Evolutionary conservation across 2,797 vertebrate genomes (phyloP), one percentile per base, ranked within the genome.

Genomic region (Margarornis squamiger): DNA sequence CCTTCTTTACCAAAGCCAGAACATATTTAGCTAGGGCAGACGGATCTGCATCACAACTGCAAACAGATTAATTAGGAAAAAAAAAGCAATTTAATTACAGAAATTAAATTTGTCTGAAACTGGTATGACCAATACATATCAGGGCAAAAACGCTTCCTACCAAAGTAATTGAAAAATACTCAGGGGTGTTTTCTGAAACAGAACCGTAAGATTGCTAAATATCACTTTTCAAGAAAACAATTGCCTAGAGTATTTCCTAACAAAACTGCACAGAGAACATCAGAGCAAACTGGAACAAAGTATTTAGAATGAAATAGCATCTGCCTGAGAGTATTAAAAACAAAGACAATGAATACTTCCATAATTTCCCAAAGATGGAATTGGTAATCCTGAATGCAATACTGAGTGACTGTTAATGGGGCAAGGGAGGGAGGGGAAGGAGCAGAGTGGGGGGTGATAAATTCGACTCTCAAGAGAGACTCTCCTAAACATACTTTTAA

Each of bases 1-100:
- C 99, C 91, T 99, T 99, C 97, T 99, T 99, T 95, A 99, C 99
- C 97, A 99, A 98, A 92, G 99, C 99, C 97, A 99, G 98, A 95
- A 99, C 99, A 97, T 99, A 99, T 95, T 99, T 99, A 76, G 99
- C 99, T 41, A 99, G 98, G 45, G 99, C 99, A 96, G 99, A 99
- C 14, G 99, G 99, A 96, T 99, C 99, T 72, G 99, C 99, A 98
- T 99, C 99, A 98, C 99, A 99, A 95, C 99, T 99, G 92, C 32
- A 98, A 96, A 83, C 0, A 63, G 30, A 90, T 70, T 30, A 91
- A 92, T 87, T 59, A 15, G 66, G 13, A 24, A 34, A 19, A 93
- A 93, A 66, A 55, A 29, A 10, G 5, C 3, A 29, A 54, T 67
- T 89, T 41, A 61, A 52, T 83, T 77, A 82, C 21, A 52, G 38